Conservation (phyloP, 1,140 invertebrate genomes). For the Myzus persicae region DNA sequence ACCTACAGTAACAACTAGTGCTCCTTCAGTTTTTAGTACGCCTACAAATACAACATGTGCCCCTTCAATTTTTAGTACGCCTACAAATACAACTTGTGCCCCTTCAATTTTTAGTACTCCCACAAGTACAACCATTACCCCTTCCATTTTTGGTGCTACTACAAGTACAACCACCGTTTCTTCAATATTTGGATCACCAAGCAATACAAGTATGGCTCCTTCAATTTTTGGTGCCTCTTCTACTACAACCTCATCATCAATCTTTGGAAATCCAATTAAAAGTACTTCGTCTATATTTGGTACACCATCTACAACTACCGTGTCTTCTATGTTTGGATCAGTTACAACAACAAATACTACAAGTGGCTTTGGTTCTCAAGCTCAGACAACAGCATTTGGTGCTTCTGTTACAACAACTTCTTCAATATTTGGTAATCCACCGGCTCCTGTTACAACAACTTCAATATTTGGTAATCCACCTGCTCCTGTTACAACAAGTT, state of each 20-base stretch:
- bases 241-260: constrained; percentile 15
- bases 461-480: constrained; percentile 11
- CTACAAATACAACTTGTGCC: neutral
- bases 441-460: neutral
- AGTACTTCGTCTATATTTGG: constrained; percentile 41
- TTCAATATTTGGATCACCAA: constrained; percentile 44
- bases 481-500: neutral
- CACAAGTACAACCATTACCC: neutral
- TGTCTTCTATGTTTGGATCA: constrained; percentile 47
- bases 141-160: constrained; percentile 26
- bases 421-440: constrained; percentile 31
- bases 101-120: constrained; percentile 20
- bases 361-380: constrained; percentile 19
- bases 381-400: constrained; percentile 34
- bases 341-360: constrained; percentile 24
- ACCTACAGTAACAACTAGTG: neutral
- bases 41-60: neutral
- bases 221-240: constrained; percentile 1
- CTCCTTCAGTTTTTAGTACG: neutral
- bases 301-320: neutral
- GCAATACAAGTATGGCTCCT: neutral
- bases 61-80: neutral
- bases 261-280: constrained; percentile 36
- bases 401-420: neutral
- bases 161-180: neutral